Conservation (phyloP, 2,888 invertebrate genomes). For the Blastobasis lacticolella region DNA sequence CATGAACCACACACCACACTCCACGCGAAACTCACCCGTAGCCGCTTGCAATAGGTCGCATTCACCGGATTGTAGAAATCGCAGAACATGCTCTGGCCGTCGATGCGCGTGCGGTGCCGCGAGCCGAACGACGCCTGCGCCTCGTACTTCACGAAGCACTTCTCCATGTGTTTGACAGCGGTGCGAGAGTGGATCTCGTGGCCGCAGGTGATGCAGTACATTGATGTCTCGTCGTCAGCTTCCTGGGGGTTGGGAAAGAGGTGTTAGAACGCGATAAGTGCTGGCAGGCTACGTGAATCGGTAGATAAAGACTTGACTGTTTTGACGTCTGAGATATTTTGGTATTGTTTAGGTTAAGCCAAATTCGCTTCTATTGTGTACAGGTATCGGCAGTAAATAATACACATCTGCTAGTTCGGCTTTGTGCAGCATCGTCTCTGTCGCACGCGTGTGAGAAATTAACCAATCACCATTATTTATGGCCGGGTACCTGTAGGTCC, state of each 20-base stretch:
- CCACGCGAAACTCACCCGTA: conserved; percentile 80
- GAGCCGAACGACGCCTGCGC: conserved; percentile 98
- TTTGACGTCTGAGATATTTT: too few relatives aligned
- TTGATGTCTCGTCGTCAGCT: conserved; percentile 81
- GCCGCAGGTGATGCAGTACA: conserved; percentile 98
- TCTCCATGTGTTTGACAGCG: conserved; percentile 97
- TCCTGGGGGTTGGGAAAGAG: conserved; percentile 34
- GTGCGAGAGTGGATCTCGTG: conserved; percentile 94
- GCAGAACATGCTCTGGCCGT: conserved; percentile 96
- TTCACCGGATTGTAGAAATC: conserved; percentile 93
- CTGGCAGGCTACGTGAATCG: too few relatives aligned
- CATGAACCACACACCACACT: too few relatives aligned
- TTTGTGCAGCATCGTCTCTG: background rate
- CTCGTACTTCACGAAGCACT: conserved; percentile 98
- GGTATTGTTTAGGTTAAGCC: too few relatives aligned
- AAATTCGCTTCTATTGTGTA: too few relatives aligned
- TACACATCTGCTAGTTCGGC: background rate
- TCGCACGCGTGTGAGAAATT: too few relatives aligned
- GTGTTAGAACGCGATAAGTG: background rate
- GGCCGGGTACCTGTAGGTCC: too few relatives aligned
- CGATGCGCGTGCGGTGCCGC: conserved; percentile 93
- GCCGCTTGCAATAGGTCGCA: conserved; percentile 94
- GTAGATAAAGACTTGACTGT: too few relatives aligned
- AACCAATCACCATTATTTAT: background rate
- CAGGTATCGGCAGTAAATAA: background rate